Percentiles rank a stretch among this genome's conserved stretches.
phyloP scores from a whole-genome alignment of 1,140 invertebrate species.

The Ptiloglossa arizonensis region DNA sequence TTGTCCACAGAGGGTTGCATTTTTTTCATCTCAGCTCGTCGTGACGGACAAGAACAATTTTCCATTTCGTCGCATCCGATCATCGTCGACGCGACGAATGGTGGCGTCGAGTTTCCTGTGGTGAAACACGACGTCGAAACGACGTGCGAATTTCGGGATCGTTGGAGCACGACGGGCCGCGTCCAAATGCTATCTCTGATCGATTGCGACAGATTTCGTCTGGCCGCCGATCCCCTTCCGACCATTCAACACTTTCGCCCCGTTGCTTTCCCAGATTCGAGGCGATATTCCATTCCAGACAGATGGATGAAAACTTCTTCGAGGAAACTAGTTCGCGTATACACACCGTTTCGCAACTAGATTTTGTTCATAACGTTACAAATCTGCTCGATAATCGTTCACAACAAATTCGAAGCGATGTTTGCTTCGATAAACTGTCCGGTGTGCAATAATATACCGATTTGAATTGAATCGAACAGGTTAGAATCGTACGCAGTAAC shows the following conservation, averaged over 20 bases:
- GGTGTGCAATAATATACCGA: not conserved
- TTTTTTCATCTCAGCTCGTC: too few species aligned
- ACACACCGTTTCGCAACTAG: not conserved
- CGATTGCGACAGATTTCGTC: constrained; percentile 61
- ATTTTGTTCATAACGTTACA: not conserved
- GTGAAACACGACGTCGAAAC: constrained; percentile 4
- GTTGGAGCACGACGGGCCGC: constrained; percentile 46
- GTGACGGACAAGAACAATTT: constrained; percentile 48
- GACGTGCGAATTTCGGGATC: constrained; percentile 26
- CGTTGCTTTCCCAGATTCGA: constrained; percentile 43
- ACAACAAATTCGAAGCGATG: not conserved
- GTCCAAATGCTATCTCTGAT: constrained; percentile 53
- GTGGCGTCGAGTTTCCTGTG: constrained; percentile 44
- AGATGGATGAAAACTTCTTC: not conserved
- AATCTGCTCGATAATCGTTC: not conserved
- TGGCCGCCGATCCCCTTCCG: constrained; percentile 27
- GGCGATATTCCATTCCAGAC: constrained; percentile 5
- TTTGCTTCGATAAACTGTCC: not conserved
- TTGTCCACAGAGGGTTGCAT: too few species aligned
- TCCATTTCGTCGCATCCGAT: constrained; percentile 49
- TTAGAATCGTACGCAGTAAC: not conserved
- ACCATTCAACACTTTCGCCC: constrained; percentile 41
- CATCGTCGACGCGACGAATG: constrained; percentile 8
- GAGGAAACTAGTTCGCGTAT: too few species aligned
- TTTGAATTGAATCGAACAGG: not conserved